phyloP scores from a whole-genome alignment of 2,113 vertebrate genomes.

The Prunella fulvescens region DNA sequence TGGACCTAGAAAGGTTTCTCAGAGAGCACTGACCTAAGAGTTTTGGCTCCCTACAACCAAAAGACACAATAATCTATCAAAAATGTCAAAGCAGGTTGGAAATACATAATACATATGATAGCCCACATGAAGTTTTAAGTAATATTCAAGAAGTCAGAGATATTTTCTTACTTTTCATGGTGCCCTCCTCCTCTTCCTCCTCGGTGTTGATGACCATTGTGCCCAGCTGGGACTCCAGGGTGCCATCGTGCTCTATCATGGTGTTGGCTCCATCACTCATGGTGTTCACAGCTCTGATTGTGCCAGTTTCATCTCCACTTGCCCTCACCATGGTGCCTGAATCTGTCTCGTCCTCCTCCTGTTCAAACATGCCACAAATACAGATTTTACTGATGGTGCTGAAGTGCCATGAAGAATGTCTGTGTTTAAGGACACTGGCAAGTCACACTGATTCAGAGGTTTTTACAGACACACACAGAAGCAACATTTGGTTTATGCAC shows the following conservation, averaged over 20 bases:
- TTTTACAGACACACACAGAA: not conserved
- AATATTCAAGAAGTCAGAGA: not conserved
- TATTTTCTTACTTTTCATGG: conserved; percentile 87
- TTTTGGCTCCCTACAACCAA: not conserved
- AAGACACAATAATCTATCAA: not conserved
- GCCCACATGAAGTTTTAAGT: not conserved
- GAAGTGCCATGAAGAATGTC: not conserved
- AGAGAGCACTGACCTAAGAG: not conserved
- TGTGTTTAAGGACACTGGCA: not conserved
- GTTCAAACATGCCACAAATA: not conserved
- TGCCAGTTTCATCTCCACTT: conserved; percentile 75
- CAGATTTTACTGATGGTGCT: not conserved
- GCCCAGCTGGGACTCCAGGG: conserved; percentile 83
- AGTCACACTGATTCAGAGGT: not conserved
- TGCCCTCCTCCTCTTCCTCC: conserved; percentile 88
- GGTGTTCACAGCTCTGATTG: conserved; percentile 80
- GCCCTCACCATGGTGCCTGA: conserved; percentile 91
- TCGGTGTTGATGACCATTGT: conserved; percentile 94
- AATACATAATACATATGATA: not conserved
- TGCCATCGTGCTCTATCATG: conserved; percentile 84
- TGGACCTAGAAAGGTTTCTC: not conserved
- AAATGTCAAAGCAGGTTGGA: not conserved
- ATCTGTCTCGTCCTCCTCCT: conserved; percentile 92
- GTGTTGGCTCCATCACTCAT: conserved; percentile 74
- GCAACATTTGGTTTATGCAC: not conserved